A percentile compares a stretch with the other conserved stretches of the same genome.
Evolutionary conservation across 1,140 invertebrate species (phyloP).

Genomic region (Heliconius eleuchia): DNA sequence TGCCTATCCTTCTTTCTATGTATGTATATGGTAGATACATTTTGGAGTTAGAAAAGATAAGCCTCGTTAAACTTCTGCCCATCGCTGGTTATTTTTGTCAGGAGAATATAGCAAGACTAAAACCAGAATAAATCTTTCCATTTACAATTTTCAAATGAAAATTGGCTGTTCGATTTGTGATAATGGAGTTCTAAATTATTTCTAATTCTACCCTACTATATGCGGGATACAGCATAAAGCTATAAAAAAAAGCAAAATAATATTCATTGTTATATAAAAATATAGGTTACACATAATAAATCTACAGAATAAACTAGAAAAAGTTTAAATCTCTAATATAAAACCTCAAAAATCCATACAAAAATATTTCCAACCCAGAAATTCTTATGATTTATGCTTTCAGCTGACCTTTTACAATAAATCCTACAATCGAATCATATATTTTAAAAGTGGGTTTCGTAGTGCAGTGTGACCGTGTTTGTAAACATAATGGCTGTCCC

Average conservation of each 20-base stretch:
- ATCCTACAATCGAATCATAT: not conserved
- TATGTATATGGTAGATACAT: too few species aligned
- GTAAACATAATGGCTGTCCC: too few species aligned
- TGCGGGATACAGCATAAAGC: too few species aligned
- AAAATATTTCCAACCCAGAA: not conserved
- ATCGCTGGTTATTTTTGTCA: not conserved
- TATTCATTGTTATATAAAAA: too few species aligned
- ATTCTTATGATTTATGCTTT: constrained; percentile 8
- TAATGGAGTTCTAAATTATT: not conserved
- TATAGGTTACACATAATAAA: not conserved
- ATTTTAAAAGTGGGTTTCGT: not conserved
- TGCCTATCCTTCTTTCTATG: too few species aligned
- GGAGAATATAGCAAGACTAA: not conserved
- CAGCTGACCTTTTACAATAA: not conserved
- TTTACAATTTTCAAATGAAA: not conserved
- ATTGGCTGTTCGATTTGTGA: not conserved
- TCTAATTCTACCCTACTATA: not conserved
- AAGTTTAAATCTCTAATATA: not conserved
- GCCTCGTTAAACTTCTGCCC: too few species aligned
- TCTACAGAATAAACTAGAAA: not conserved
- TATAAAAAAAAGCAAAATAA: too few species aligned
- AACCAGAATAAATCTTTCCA: not conserved
- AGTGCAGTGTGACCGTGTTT: too few species aligned
- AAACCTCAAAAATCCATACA: not conserved
- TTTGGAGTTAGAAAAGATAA: too few species aligned